phyloP scores from a whole-genome alignment of 1,140 invertebrate genomes.

The Drosophila orosa region DNA sequence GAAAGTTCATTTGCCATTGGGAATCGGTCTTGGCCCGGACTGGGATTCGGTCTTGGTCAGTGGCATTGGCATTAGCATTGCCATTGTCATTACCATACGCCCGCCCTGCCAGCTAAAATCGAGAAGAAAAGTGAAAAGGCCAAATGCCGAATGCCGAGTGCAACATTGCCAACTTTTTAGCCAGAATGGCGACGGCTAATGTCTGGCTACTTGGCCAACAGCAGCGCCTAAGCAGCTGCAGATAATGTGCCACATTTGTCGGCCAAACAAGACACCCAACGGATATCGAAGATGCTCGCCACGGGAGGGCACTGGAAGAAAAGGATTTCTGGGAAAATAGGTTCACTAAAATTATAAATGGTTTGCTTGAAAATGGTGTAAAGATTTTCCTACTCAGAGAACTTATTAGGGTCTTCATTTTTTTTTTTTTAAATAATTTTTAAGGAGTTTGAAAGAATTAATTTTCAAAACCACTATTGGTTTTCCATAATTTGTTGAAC shows the following conservation, averaged over 20 bases:
- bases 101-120: conserved; percentile 35
- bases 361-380: background rate
- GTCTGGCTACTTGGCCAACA: conserved; percentile 19
- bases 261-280: conserved; percentile 29
- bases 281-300: conserved; percentile 52
- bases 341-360: too few species aligned
- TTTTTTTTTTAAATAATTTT: too few species aligned
- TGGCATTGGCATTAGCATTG: conserved; percentile 15
- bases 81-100: conserved; percentile 29
- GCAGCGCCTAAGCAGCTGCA: conserved; percentile 24
- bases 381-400: background rate
- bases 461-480: too few species aligned
- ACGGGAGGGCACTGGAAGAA: conserved; percentile 14
- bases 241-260: conserved; percentile 63
- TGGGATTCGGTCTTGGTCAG: conserved; percentile 43
- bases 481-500: too few species aligned
- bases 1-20: conserved; percentile 66
- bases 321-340: background rate
- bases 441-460: too few species aligned
- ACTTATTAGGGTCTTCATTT: too few species aligned
- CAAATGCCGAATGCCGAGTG: conserved; percentile 7
- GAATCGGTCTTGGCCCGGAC: conserved; percentile 53
- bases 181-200: conserved; percentile 20
- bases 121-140: conserved; percentile 62
- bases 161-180: conserved; percentile 7